Base-by-base conservation (phyloP, 2,113 vertebrate genomes). In the Melospiza melodia region DNA sequence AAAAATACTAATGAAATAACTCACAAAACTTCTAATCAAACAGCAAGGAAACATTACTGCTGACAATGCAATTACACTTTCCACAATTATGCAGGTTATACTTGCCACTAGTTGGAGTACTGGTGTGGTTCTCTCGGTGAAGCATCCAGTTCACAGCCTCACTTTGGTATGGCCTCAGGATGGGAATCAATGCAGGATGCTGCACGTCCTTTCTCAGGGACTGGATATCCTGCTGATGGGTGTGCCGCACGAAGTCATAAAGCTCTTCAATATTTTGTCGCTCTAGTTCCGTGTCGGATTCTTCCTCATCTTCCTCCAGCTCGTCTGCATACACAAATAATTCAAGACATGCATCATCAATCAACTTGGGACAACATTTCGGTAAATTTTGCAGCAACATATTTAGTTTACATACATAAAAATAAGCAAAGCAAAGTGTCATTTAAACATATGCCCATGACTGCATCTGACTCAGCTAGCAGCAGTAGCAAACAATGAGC, bases 241-340 rank as follows among this genome's bases (percentile, higher is more conserved):
- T 95, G 65, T 97, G 98, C 58, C 99, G 98, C 75, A 99, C 98
- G 12, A 98, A 98, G 61, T 99, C 99, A 84, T 99, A 99, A n/a
- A 99, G 98, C 84, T 99, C 99, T 97, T 99, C 99, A 16, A 99
- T 98, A 61, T 99, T 99, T 85, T 99, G 99, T 62, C 99, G 98
- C 95, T 99, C 99, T 75, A 99, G 96, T 65, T 99, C 99, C 4
- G 65, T 98, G 80, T 99, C 99, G 51, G 98, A 98, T 72, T 99
- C 98, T 81, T 99, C 98, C 43, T 99, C 99, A 37, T 99, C 98
- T 44, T 99, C 98, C 58, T 98, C 99, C 72, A 97, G 85, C 10
- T 97, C 95, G 89, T 98, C 98, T 98, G 92, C 25, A 68, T 5
- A 83, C 7, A 93, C 9, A 96, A 95, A 31, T 63, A 52, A 96